Percentiles rank a stretch among this genome's conserved stretches.
Evolutionary conservation across 1,140 invertebrate genomes (phyloP).

Genomic region (Dendroctonus ponderosae): DNA sequence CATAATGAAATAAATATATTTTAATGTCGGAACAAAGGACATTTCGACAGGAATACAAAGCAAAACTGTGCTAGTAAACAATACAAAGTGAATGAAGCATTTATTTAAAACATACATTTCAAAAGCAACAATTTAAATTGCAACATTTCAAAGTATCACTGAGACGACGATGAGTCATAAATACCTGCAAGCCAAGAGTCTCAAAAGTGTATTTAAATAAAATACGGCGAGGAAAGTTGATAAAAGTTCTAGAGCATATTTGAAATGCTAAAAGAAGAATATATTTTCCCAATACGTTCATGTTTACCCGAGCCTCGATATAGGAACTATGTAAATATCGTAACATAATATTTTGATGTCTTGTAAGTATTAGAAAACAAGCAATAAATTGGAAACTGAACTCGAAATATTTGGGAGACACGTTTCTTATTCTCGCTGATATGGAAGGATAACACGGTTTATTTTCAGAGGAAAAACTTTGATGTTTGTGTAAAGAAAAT

Average conservation of each 20-base stretch:
- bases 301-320: constrained; percentile 11
- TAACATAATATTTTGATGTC: constrained; percentile 21
- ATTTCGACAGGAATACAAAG: no score
- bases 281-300: constrained; percentile 7
- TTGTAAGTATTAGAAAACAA: constrained; percentile 8
- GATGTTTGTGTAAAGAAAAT: no score
- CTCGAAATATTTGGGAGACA: constrained; percentile 1
- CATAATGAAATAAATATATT: no score
- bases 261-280: constrained; percentile 13
- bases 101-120: no score
- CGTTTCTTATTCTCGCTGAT: constrained; percentile 4
- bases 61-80: no score
- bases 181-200: not conserved
- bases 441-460: not conserved
- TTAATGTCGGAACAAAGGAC: no score
- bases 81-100: no score
- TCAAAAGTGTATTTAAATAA: constrained; percentile 8
- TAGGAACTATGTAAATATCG: constrained; percentile 16
- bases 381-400: constrained; percentile 9
- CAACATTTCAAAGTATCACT: no score
- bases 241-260: constrained; percentile 9
- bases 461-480: not conserved
- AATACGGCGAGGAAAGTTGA: constrained; percentile 5
- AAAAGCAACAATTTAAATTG: no score
- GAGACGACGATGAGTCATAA: no score